phyloP scores from a whole-genome alignment of 2,888 invertebrate genomes.

The Toxonevra muliebris region DNA sequence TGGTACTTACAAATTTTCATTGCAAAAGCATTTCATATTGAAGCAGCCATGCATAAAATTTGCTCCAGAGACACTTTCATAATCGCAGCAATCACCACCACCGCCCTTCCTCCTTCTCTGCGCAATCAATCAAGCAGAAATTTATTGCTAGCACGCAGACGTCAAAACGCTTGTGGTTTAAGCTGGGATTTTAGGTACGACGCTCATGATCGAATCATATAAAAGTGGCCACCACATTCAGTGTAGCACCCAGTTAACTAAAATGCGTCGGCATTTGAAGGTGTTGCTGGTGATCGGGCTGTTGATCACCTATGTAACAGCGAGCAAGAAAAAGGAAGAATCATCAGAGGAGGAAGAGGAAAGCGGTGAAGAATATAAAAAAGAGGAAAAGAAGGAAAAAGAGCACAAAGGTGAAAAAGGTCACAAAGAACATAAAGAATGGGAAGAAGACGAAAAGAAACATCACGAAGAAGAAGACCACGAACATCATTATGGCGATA shows the following conservation, averaged over 20 bases:
- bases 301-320: slow-evolving; percentile 45
- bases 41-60: slow-evolving; percentile 35
- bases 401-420: slow-evolving; percentile 84
- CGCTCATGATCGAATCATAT: not conserved
- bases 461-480: slow-evolving; percentile 82
- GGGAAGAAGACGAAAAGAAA: slow-evolving; percentile 82
- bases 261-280: slow-evolving; percentile 51
- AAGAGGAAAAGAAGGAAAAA: slow-evolving; percentile 63
- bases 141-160: not conserved
- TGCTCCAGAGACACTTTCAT: slow-evolving; percentile 37
- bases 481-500: slow-evolving; percentile 78
- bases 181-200: too few relatives aligned
- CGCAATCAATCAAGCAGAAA: too few relatives aligned
- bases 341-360: slow-evolving; percentile 61
- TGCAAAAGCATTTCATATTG: not conserved
- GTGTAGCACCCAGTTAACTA: not conserved
- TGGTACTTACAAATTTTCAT: not conserved
- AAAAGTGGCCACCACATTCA: not conserved
- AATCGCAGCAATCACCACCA: slow-evolving; percentile 24
- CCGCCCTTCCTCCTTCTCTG: too few relatives aligned
- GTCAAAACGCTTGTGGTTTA: too few relatives aligned
- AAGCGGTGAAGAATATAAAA: slow-evolving; percentile 56
- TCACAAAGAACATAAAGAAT: slow-evolving; percentile 78
- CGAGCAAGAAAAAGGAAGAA: slow-evolving; percentile 53
- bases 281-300: slow-evolving; percentile 53